Conservation (phyloP, 2,888 invertebrate species). For the Cybosia mesomella region DNA sequence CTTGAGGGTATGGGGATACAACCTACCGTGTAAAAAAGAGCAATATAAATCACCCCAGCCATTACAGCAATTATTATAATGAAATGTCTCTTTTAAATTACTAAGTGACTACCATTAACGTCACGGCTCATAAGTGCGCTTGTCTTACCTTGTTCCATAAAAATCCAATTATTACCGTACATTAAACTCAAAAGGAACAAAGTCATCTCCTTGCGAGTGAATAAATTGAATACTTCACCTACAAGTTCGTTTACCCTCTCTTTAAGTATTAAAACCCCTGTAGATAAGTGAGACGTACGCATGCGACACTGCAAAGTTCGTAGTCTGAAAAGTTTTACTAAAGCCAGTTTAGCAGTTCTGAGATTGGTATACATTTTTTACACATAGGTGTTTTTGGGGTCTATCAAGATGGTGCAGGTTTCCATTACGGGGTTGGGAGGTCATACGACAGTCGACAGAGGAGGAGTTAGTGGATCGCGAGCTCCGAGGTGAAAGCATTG, state of each 20-base stretch:
- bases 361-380: too few species aligned
- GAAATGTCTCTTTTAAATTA: background rate
- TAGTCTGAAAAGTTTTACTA: background rate
- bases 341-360: background rate
- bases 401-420: too few species aligned
- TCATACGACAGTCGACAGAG: too few species aligned
- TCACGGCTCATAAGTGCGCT: background rate
- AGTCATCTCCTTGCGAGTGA: constrained; percentile 3
- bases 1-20: too few species aligned
- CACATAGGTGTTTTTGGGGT: too few species aligned
- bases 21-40: background rate
- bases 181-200: constrained; percentile 12
- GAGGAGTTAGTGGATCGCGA: too few species aligned
- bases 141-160: constrained; percentile 1
- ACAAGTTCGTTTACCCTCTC: constrained; percentile 2
- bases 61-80: background rate
- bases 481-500: too few species aligned
- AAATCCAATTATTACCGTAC: constrained; percentile 25
- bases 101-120: background rate
- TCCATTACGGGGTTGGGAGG: too few species aligned
- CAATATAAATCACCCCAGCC: background rate
- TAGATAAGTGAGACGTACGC: background rate
- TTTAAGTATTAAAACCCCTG: background rate
- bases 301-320: background rate
- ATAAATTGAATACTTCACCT: constrained; percentile 3